Base-by-base conservation (phyloP, 2,888 invertebrate species). In the Scaptodrosophila latifasciaeformis region DNA sequence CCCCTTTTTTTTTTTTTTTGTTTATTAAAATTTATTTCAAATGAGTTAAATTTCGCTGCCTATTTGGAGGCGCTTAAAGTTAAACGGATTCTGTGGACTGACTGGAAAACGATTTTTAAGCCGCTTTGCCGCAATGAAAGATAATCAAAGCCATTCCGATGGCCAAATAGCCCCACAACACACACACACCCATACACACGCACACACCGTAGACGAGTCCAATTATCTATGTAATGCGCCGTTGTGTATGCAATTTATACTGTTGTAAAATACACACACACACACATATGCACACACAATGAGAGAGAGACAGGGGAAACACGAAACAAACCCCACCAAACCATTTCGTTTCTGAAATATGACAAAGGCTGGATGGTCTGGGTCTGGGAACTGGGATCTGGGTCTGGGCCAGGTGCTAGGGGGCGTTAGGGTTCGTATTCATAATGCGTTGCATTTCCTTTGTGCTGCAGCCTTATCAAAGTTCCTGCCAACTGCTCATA, bases 401-500 rank as follows among this genome's bases (percentile, higher is more conserved):
- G n/a, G n/a, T n/a, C n/a, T n/a, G n/a, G n/a, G n/a, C n/a, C n/a
- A n/a, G n/a, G n/a, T n/a, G n/a, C n/a, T n/a, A n/a, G n/a, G n/a
- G n/a, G n/a, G n/a, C n/a, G n/a, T n/a, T n/a, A 34, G 15, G 12
- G 34, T 34, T 34, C 9, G 34, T 3, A 27, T 34, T 7, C 34
- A n/a, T 15, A 37, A 17, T 37, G 37, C 37, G 17, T 24, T 80
- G 72, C 72, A 80, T 72, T 80, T 72, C 72, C 72, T 72, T 72
- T 72, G 80, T 80, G 63, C 80, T 59, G 70, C 59, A 74, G 79
- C 80, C 72, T 72, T 72, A 72, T 72, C 72, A 72, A 77, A 81
- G 66, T 80, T 72, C 72, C 72, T 72, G 72, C 72, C 17, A 45
- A 24, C 34, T 34, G 3, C 13, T 10, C 34, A 4, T n/a, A 10